Evolutionary conservation across 2,113 vertebrate genomes (phyloP).

Genomic region (Pongo abelii): DNA sequence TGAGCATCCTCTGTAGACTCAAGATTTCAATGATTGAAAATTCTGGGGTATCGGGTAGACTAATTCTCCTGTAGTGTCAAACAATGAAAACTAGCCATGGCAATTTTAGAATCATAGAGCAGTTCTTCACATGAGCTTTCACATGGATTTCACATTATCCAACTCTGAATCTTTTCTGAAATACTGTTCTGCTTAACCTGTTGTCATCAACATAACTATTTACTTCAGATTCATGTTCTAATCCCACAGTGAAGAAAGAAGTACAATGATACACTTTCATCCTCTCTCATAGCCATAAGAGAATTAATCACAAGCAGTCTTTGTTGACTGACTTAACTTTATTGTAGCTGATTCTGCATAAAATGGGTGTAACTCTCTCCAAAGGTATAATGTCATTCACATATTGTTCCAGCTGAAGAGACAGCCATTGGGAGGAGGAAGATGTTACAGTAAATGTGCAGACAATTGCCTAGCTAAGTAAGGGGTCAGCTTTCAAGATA

Average conservation of each 20-base stretch:
- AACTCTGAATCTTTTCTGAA: background rate
- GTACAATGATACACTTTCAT: background rate
- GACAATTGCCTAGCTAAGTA: background rate
- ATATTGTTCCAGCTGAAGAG: background rate
- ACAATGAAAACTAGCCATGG: background rate
- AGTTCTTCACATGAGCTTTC: background rate
- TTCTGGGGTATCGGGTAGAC: background rate
- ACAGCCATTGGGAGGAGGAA: background rate
- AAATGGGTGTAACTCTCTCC: slow-evolving; percentile 47
- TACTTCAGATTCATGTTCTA: slow-evolving; percentile 27
- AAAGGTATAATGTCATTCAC: slow-evolving; percentile 8
- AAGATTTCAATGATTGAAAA: background rate
- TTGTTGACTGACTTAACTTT: slow-evolving; percentile 15
- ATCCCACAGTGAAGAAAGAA: slow-evolving; percentile 25
- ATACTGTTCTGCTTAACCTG: background rate
- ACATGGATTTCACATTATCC: background rate
- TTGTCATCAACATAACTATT: slow-evolving; percentile 29
- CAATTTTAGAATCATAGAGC: background rate
- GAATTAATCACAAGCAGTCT: slow-evolving; percentile 58
- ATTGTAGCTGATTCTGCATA: slow-evolving; percentile 25
- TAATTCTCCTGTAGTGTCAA: background rate
- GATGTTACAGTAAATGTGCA: background rate
- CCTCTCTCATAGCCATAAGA: background rate
- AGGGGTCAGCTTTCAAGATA: background rate
- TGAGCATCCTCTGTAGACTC: background rate